Base-by-base conservation (phyloP, 2,888 invertebrate species). In the Lumbricus terrestris region DNA sequence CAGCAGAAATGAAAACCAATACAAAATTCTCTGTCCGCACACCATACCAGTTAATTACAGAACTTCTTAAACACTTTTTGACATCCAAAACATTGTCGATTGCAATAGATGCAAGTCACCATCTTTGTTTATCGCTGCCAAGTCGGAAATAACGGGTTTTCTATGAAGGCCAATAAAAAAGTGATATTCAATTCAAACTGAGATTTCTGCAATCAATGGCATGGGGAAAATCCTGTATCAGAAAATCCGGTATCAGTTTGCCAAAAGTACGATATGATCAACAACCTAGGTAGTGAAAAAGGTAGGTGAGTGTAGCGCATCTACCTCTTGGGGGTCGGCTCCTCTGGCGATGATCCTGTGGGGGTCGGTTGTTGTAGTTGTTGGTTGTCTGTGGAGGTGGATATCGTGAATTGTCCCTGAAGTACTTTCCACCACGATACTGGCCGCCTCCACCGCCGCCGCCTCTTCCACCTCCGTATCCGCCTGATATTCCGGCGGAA, bases 381-480 rank as follows among this genome's bases (percentile, higher is more conserved):
- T 85, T 85, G 6, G 35, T n/a, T n/a, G n/a, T 35, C 1, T 34
- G 37, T 18, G 85, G 34, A 35, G 35, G 35, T 34, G 35, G 85
- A 85, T 6, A 37, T 35, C 85, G 85, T 85, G 85, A 4, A 35
- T 85, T 37, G 37, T 85, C 85, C 37, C 85, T 85, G 37, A 85
- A 85, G 88, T 40, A 88, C 88, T 34, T 88, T 40, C 88, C 88
- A n/a, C 88, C 88, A 37, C 88, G 40, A 40, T 47, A 33, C 40
- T 47, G 37, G 23, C 88, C 82, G 29, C 54, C n/a, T 37, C 82
- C 40, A 47, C 69, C 69, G 29, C 89, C 54, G 16, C n/a, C n/a
- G 29, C 54, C 85, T 37, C 40, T 38, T 37, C 82, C 40, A 47
- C 69, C 69, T 47, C 89, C 54, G 16, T 54, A 37, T 47, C 90